phyloP scores from a whole-genome alignment of 2,888 invertebrate genomes.

The Luperina testacea region DNA sequence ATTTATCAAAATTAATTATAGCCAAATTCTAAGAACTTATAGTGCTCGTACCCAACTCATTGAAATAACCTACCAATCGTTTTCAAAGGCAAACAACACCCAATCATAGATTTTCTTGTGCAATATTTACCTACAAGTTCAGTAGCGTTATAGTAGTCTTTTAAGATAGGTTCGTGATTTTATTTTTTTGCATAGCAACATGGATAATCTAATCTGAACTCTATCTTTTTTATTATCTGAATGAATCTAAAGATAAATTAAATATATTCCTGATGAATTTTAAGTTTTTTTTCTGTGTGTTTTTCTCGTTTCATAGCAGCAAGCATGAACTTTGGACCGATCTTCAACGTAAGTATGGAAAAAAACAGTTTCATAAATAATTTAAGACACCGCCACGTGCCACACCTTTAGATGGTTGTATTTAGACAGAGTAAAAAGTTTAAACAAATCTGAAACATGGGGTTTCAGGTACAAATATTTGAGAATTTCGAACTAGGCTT shows the following conservation, averaged over 20 bases:
- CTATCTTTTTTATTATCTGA: neutral
- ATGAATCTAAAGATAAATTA: slow-evolving; percentile 14
- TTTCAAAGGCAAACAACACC: neutral
- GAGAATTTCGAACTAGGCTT: neutral
- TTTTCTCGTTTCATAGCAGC: neutral
- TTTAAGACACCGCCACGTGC: neutral
- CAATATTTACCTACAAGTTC: slow-evolving; percentile 3
- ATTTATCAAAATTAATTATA: neutral
- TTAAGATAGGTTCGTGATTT: neutral
- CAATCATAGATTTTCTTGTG: neutral
- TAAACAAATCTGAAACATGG: neutral
- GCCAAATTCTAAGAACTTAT: too few relatives aligned
- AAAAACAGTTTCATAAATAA: neutral
- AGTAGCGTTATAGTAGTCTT: neutral
- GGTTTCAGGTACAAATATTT: neutral
- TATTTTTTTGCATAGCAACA: slow-evolving; percentile 32
- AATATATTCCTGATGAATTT: neutral
- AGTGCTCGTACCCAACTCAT: neutral
- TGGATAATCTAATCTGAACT: slow-evolving; percentile 16
- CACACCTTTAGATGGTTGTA: neutral
- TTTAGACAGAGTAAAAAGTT: neutral
- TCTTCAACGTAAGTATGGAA: slow-evolving; percentile 26
- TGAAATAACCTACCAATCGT: neutral
- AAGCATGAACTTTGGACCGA: neutral
- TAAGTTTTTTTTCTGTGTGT: neutral